Conservation (phyloP, 2,888 invertebrate genomes). For the Papilio gigon region DNA sequence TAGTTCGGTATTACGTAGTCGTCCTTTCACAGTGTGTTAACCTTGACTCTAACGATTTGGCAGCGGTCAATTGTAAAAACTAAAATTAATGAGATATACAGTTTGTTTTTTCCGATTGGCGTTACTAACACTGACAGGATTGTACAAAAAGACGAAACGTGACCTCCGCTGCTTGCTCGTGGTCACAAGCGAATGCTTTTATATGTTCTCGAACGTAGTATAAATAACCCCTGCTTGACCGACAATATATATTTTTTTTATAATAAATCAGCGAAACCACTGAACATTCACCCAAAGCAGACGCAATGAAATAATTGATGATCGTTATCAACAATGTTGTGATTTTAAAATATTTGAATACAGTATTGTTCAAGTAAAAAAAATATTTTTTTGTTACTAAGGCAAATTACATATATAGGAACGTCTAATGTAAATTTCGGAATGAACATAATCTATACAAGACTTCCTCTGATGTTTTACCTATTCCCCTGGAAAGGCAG, state of each 20-base stretch:
- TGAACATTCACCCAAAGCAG: not conserved
- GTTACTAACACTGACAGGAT: not conserved
- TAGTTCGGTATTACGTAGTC: not conserved
- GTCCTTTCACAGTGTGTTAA: not conserved
- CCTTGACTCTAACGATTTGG: not conserved
- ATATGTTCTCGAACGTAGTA: not conserved
- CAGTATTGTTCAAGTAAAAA: not conserved
- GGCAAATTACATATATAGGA: no score
- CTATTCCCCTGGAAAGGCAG: no score
- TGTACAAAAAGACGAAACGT: slow-evolving; percentile 3
- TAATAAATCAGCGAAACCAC: not conserved
- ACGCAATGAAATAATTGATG: not conserved
- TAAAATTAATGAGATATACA: not conserved
- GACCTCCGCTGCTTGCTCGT: slow-evolving; percentile 1
- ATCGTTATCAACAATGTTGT: not conserved
- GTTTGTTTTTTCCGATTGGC: not conserved
- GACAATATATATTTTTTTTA: slow-evolving; percentile 8
- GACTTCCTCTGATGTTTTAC: no score
- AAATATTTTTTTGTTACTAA: not conserved
- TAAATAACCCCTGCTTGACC: slow-evolving; percentile 8
- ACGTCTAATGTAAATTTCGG: no score
- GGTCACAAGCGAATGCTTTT: not conserved
- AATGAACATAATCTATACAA: no score
- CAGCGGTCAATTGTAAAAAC: not conserved
- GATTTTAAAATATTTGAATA: not conserved